These are phyloP conservation scores for Nomada flava DNA, from an alignment of 2,888 invertebrate species.

Conservation along the genomic window DNA sequence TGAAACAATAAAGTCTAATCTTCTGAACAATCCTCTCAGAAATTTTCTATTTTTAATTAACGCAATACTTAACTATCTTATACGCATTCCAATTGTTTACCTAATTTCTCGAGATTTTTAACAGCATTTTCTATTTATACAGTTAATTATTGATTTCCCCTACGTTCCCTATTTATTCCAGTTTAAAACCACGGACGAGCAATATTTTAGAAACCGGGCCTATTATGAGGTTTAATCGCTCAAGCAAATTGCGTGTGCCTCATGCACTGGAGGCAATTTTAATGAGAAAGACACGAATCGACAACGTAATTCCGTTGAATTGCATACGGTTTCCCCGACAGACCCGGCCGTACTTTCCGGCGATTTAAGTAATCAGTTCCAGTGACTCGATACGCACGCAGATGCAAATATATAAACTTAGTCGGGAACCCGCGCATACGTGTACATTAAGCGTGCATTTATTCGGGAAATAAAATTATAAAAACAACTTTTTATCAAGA, in stretches of 20 bases:
- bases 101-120: too few species aligned
- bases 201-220: background rate
- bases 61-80: too few species aligned
- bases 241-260: background rate
- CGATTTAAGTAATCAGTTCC: conserved; percentile 36
- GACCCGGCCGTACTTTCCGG: conserved; percentile 21
- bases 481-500: too few species aligned
- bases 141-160: background rate
- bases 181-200: background rate
- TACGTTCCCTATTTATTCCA: background rate
- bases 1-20: too few species aligned
- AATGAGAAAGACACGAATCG: conserved; percentile 21
- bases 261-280: background rate
- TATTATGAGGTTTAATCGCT: conserved; percentile 2
- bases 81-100: too few species aligned
- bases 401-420: background rate
- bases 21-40: too few species aligned
- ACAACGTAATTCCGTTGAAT: conserved; percentile 28
- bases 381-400: conserved; percentile 24
- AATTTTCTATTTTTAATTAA: too few species aligned
- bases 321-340: conserved; percentile 11
- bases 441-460: too few species aligned
- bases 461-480: too few species aligned
- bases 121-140: too few species aligned
- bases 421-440: conserved; percentile 19